phyloP scores from a whole-genome alignment of 2,888 invertebrate species.

The Hofmannophila pseudospretella region DNA sequence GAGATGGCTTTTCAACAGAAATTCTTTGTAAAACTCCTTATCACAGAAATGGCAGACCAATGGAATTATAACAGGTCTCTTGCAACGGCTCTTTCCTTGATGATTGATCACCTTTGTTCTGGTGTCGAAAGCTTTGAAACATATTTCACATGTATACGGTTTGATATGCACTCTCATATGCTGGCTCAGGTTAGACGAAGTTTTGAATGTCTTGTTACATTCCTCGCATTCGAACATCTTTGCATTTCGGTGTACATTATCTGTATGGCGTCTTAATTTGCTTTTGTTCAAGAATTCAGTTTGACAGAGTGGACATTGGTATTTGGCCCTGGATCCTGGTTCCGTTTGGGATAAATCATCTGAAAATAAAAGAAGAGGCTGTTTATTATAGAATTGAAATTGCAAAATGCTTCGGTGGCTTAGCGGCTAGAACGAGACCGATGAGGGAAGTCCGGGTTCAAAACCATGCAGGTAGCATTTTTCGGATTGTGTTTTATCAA shows the following conservation, averaged over 20 bases:
- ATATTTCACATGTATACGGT: constrained; percentile 16
- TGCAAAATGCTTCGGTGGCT: no score
- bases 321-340: neutral
- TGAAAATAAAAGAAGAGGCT: neutral
- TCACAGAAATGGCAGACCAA: constrained; percentile 22
- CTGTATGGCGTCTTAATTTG: neutral
- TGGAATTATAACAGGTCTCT: neutral
- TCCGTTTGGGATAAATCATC: neutral
- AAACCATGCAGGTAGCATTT: no score
- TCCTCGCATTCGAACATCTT: neutral
- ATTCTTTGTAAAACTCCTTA: constrained; percentile 16
- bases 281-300: neutral
- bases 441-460: no score
- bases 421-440: no score
- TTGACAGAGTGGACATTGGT: neutral
- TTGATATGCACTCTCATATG: constrained; percentile 12
- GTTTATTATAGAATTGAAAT: no score
- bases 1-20: constrained; percentile 26
- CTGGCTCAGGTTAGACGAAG: neutral
- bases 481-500: no score
- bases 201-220: neutral
- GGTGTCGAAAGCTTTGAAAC: constrained; percentile 6
- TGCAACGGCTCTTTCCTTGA: constrained; percentile 21
- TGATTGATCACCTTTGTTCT: constrained; percentile 28
- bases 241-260: neutral